Evolutionary conservation across 2,888 invertebrate species (phyloP).

Genomic region (Antheraea assamensis): DNA sequence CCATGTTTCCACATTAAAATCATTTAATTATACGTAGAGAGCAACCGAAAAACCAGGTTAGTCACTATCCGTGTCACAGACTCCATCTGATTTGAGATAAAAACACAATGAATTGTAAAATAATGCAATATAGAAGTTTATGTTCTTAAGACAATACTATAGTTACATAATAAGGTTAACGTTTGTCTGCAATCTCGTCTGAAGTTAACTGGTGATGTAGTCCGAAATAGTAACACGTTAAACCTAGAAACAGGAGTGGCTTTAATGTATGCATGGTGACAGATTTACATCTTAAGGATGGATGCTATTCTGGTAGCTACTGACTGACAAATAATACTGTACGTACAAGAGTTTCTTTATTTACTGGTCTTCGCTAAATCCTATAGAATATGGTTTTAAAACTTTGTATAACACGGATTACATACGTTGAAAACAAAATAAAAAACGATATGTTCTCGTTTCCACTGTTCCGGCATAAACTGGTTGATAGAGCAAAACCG

Average conservation of each 20-base stretch:
- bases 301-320: background rate
- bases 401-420: background rate
- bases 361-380: background rate
- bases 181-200: background rate
- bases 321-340: background rate
- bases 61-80: background rate
- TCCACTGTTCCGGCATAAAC: constrained; percentile 42
- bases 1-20: background rate
- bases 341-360: background rate
- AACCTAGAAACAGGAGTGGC: background rate
- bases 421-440: constrained; percentile 24
- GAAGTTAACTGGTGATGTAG: background rate
- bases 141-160: background rate
- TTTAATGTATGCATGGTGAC: background rate
- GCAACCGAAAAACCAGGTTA: background rate
- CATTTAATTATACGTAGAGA: background rate
- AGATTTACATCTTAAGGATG: background rate
- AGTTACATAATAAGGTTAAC: background rate
- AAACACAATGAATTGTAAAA: background rate
- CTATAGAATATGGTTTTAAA: background rate
- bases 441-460: constrained; percentile 39
- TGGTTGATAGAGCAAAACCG: constrained; percentile 51
- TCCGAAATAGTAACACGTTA: background rate
- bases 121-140: background rate
- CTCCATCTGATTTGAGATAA: background rate